These are phyloP conservation scores for Sciurus niger DNA, from an alignment of 2,113 vertebrate genomes.

Conservation along the genomic window DNA sequence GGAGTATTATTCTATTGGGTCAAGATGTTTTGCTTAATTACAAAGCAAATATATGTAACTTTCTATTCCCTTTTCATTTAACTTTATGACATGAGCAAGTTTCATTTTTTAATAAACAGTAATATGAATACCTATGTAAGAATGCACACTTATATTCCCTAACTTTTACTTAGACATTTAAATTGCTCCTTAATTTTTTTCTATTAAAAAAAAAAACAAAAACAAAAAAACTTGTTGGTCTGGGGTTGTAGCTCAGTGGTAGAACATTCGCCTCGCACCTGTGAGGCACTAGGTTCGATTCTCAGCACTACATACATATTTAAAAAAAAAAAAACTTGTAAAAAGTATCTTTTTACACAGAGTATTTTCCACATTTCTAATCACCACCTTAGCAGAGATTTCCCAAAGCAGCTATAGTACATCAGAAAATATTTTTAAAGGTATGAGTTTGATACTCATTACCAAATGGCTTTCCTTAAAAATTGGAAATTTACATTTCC, in stretches of 20 bases:
- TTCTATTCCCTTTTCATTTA: constrained; percentile 39
- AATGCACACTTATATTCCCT: neutral
- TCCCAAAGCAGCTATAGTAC: neutral
- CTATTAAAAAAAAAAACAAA: constrained; percentile 9
- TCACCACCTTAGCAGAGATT: neutral
- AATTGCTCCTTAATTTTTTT: neutral
- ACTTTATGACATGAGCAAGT: neutral
- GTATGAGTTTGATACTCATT: neutral
- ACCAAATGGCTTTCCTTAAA: neutral
- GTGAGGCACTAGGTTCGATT: no score
- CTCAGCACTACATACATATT: no score
- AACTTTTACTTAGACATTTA: neutral
- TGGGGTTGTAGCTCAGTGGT: no score
- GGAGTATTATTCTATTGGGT: neutral
- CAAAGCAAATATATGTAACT: constrained; percentile 18
- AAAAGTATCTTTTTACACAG: neutral
- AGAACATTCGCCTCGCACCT: no score
- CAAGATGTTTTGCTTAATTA: neutral
- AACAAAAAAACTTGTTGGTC: neutral
- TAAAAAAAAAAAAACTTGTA: neutral
- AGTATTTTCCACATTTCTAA: neutral
- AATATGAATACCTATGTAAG: neutral
- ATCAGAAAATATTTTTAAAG: neutral
- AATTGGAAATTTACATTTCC: neutral
- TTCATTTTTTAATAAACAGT: constrained; percentile 1